Percentiles rank a stretch among this genome's conserved stretches.
phyloP scores from a whole-genome alignment of 1,140 invertebrate genomes.

The Metopolophium dirhodum region DNA sequence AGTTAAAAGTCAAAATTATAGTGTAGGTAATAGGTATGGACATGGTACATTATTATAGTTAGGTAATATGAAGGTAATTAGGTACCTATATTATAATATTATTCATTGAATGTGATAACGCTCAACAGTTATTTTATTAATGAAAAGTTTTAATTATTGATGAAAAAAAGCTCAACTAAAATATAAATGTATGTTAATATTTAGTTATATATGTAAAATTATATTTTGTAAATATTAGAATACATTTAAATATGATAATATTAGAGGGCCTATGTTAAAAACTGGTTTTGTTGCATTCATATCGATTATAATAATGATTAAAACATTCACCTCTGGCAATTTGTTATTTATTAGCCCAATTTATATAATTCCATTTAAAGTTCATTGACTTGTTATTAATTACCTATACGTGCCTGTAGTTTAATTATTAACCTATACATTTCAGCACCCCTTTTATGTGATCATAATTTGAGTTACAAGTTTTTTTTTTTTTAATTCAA shows the following conservation, averaged over 20 bases:
- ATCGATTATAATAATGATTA: not conserved
- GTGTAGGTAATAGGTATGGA: too few relatives aligned
- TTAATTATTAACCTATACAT: not conserved
- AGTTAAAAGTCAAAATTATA: too few relatives aligned
- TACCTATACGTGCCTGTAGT: not conserved
- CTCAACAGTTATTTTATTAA: not conserved
- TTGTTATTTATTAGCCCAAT: not conserved
- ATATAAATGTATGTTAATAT: not conserved
- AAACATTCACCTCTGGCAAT: not conserved
- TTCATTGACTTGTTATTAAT: conserved; percentile 1
- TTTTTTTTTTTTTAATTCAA: not conserved
- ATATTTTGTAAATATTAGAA: not conserved
- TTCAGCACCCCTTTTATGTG: not conserved
- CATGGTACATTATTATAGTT: not conserved
- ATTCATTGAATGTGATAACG: not conserved
- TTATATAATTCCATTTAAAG: not conserved
- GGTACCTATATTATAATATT: not conserved
- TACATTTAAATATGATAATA: not conserved
- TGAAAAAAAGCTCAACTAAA: not conserved
- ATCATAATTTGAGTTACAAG: not conserved
- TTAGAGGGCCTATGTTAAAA: not conserved
- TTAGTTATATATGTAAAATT: not conserved
- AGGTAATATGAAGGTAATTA: not conserved
- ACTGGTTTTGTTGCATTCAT: not conserved
- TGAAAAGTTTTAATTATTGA: not conserved